These are phyloP conservation scores for Chironex yamaguchii DNA, from an alignment of 30 jellyfish, hydroid and myxozoan species.

Conservation along the genomic window DNA sequence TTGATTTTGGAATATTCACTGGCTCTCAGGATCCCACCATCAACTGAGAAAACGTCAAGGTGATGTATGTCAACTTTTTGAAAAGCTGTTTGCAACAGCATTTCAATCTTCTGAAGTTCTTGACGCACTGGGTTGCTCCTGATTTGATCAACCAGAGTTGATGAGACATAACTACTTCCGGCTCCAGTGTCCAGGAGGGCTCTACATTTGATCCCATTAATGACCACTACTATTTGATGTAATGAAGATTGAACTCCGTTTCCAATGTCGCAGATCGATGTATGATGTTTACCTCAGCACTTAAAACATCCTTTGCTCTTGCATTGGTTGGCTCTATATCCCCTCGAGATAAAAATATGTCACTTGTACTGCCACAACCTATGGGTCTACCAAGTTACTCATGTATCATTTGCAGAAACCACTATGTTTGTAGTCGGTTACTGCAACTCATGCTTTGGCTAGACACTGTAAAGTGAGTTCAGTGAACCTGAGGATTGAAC, in stretches of 20 bases:
- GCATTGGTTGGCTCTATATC: slow-evolving; percentile 71
- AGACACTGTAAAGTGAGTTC: no score
- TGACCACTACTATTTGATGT: neutral
- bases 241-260: no score
- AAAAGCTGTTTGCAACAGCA: slow-evolving; percentile 46
- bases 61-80: slow-evolving; percentile 36
- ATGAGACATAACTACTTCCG: neutral
- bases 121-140: slow-evolving; percentile 32
- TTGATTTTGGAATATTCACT: slow-evolving; percentile 55
- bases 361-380: no score
- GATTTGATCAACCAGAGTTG: neutral
- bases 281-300: slow-evolving; percentile 71
- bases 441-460: no score
- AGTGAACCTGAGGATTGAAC: no score
- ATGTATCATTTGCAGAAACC: no score
- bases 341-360: no score
- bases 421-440: no score
- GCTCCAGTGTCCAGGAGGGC: neutral
- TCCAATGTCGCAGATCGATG: slow-evolving; percentile 72
- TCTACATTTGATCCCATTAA: neutral
- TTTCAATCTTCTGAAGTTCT: slow-evolving; percentile 63
- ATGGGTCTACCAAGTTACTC: no score
- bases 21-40: slow-evolving; percentile 65
- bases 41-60: slow-evolving; percentile 34
- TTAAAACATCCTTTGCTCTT: slow-evolving; percentile 54